phyloP scores from a whole-genome alignment of 2,888 invertebrate species.

The Sinodicranocentrus sp. region DNA sequence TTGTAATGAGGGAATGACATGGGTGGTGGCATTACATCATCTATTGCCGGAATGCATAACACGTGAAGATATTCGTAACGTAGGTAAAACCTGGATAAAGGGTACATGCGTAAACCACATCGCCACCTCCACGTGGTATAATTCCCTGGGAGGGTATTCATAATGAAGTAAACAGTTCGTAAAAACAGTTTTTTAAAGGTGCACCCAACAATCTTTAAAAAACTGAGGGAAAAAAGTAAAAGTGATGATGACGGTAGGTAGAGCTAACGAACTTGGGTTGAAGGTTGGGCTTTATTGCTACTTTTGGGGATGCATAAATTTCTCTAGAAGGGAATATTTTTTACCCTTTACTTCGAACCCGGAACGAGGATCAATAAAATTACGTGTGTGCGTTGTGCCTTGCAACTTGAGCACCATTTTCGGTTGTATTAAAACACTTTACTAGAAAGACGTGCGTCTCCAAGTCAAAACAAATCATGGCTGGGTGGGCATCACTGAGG shows the following conservation, averaged over 20 bases:
- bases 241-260: not conserved
- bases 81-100: too few relatives aligned
- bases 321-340: slow-evolving; percentile 12
- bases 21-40: slow-evolving; percentile 64
- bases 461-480: slow-evolving; percentile 59
- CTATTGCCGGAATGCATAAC: too few relatives aligned
- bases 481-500: slow-evolving; percentile 45
- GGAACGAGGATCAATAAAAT: not conserved
- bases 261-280: slow-evolving; percentile 43
- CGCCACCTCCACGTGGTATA: too few relatives aligned
- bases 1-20: slow-evolving; percentile 64
- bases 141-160: too few relatives aligned
- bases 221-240: not conserved
- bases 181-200: too few relatives aligned
- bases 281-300: slow-evolving; percentile 49
- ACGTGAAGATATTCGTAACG: too few relatives aligned
- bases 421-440: not conserved
- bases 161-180: too few relatives aligned
- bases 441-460: slow-evolving; percentile 30
- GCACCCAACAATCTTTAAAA: too few relatives aligned
- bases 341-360: slow-evolving; percentile 1
- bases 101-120: too few relatives aligned
- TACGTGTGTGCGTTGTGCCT: too few relatives aligned
- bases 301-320: slow-evolving; percentile 42
- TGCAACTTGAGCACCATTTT: slow-evolving; percentile 23